A percentile compares a stretch with the other conserved stretches of the same genome.
These are phyloP conservation scores for Tolmerus cingulatus DNA, from an alignment of 2,888 invertebrate species.

Conservation along the genomic window DNA sequence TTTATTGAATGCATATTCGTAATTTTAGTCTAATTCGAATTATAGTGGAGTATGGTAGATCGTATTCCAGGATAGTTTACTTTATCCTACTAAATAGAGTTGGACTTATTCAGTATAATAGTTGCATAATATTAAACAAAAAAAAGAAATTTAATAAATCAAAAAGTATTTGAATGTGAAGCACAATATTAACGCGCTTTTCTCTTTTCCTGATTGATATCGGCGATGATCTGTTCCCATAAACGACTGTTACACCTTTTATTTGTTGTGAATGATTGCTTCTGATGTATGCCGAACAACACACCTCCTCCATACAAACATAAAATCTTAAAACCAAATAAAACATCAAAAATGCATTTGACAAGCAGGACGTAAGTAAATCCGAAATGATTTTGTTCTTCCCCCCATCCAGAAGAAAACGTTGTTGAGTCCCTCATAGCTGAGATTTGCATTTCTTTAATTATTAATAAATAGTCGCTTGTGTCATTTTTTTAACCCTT, in stretches of 20 bases:
- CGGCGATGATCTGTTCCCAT: conserved; percentile 43
- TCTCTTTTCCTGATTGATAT: conserved; percentile 33
- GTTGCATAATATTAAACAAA: not conserved
- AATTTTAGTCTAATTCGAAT: not conserved
- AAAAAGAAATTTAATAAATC: not conserved
- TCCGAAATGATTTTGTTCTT: not conserved
- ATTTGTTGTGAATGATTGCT: conserved; percentile 39
- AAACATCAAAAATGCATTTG: conserved; percentile 19
- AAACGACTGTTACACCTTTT: conserved; percentile 23
- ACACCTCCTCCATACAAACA: conserved; percentile 32
- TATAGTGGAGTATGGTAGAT: not conserved
- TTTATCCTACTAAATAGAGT: not conserved
- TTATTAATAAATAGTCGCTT: conserved; percentile 20
- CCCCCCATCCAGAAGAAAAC: not conserved
- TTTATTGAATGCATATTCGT: not conserved
- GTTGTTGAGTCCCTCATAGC: conserved; percentile 1
- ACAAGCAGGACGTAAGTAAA: conserved; percentile 40
- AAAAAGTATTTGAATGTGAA: not conserved
- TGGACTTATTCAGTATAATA: not conserved
- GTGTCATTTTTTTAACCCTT: not conserved
- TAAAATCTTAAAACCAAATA: conserved; percentile 24
- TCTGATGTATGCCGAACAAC: conserved; percentile 35
- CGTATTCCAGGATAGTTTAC: not conserved
- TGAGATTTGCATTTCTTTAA: conserved; percentile 9
- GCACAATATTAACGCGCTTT: conserved; percentile 36